A percentile compares a stretch with the other conserved stretches of the same genome.
These are phyloP conservation scores for Sinocyclocheilus grahami DNA, from an alignment of 2,113 vertebrate genomes.

Conservation along the genomic window DNA sequence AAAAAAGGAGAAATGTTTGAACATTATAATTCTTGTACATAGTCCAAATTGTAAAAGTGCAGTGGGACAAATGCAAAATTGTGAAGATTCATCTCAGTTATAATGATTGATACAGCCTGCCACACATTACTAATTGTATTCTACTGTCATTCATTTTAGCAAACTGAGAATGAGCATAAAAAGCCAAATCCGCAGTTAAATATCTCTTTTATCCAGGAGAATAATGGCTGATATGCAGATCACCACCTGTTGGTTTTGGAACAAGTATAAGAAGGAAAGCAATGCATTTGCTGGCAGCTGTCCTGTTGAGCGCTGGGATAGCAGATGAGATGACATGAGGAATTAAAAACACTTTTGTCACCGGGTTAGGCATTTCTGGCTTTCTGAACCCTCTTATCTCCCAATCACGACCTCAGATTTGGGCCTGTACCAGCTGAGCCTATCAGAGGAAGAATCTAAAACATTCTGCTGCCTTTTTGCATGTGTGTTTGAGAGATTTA, in stretches of 20 bases:
- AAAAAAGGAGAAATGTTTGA: not conserved
- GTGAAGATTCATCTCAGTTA: not conserved
- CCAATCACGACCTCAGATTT: conserved; percentile 27
- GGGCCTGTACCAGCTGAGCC: not conserved
- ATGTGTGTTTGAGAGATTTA: not conserved
- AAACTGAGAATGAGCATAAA: not conserved
- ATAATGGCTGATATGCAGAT: conserved; percentile 31
- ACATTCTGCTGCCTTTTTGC: no score
- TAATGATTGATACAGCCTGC: not conserved
- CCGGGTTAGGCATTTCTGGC: conserved; percentile 2
- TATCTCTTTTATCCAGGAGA: conserved; percentile 19
- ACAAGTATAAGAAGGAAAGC: conserved; percentile 20
- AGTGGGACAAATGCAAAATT: not conserved
- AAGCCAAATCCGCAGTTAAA: not conserved
- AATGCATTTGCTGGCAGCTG: conserved; percentile 26
- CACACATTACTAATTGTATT: not conserved
- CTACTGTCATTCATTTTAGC: not conserved
- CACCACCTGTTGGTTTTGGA: conserved; percentile 50
- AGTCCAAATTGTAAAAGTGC: not conserved
- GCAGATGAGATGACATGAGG: conserved; percentile 22
- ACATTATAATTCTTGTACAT: not conserved
- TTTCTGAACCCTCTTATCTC: conserved; percentile 34
- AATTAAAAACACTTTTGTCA: conserved; percentile 41
- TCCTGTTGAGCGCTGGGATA: not conserved
- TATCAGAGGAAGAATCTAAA: no score